Conservation (phyloP, 2,113 vertebrate genomes). For the Elachura formosa region DNA sequence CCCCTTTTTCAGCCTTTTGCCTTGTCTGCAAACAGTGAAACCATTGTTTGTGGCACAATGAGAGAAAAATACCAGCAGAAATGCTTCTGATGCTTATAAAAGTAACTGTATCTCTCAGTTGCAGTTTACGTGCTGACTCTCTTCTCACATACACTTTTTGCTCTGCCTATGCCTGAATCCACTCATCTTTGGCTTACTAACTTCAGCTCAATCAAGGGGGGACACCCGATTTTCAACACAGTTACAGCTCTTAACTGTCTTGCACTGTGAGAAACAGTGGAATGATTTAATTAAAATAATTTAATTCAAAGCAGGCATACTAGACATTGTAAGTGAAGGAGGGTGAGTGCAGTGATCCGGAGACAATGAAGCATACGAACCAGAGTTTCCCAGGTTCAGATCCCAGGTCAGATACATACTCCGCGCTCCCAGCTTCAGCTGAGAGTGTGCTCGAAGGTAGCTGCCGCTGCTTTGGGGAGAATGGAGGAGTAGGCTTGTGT, state of each 20-base stretch:
- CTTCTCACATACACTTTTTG: background rate
- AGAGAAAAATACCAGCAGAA: background rate
- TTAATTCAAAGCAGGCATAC: constrained; percentile 12
- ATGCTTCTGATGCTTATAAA: background rate
- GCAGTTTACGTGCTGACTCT: background rate
- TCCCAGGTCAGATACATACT: background rate
- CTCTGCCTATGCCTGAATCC: background rate
- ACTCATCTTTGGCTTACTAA: background rate
- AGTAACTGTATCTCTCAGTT: background rate
- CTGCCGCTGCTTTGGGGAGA: constrained; percentile 3
- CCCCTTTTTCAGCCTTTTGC: background rate
- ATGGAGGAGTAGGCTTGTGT: background rate
- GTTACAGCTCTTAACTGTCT: background rate
- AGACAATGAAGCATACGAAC: constrained; percentile 1
- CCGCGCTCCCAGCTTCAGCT: background rate
- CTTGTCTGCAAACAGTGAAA: background rate
- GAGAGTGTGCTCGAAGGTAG: background rate
- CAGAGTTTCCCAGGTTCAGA: constrained; percentile 31
- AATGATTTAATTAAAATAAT: constrained; percentile 20
- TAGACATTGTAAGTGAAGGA: background rate
- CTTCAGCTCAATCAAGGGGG: background rate
- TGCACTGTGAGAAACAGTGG: background rate
- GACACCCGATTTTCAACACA: background rate
- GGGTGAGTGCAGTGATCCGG: background rate
- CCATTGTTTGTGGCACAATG: background rate